phyloP scores from a whole-genome alignment of 2,888 invertebrate species.

The Druceiella hillmani region DNA sequence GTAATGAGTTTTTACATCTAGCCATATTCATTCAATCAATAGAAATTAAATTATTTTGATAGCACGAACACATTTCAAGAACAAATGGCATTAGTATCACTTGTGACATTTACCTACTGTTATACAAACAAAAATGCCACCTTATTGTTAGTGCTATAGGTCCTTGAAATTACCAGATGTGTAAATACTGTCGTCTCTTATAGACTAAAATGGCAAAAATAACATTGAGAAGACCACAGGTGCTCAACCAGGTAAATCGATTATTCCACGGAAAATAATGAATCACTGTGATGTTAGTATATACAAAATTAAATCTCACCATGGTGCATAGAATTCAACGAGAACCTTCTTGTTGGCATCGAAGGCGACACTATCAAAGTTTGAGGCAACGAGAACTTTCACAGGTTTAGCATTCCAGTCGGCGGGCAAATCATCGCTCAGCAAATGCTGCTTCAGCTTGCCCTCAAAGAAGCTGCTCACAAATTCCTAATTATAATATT shows the following conservation, averaged over 20 bases:
- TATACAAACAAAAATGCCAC: too few species aligned
- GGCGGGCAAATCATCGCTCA: slow-evolving; percentile 89
- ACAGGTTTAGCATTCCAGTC: slow-evolving; percentile 97
- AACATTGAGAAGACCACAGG: slow-evolving; percentile 7
- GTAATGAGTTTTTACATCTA: too few species aligned
- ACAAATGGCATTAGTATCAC: too few species aligned
- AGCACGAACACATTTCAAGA: too few species aligned
- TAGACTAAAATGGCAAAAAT: slow-evolving; percentile 1
- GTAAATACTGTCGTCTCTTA: neutral
- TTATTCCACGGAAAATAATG: neutral
- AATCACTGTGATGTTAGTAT: neutral
- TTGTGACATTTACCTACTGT: too few species aligned
- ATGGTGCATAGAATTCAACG: slow-evolving; percentile 99
- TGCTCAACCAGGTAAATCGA: neutral
- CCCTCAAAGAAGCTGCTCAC: slow-evolving; percentile 87
- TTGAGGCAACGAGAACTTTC: slow-evolving; percentile 86
- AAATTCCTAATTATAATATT: too few species aligned
- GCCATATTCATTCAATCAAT: too few species aligned
- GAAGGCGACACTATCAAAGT: slow-evolving; percentile 91
- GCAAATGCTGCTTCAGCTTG: slow-evolving; percentile 90
- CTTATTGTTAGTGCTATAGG: too few species aligned
- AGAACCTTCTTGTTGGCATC: slow-evolving; percentile 87
- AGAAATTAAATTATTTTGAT: too few species aligned
- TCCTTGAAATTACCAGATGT: neutral
- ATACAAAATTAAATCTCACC: slow-evolving; percentile 64